Evolutionary conservation across 1,140 invertebrate genomes (phyloP).

Genomic region (Bombus vancouverensis): DNA sequence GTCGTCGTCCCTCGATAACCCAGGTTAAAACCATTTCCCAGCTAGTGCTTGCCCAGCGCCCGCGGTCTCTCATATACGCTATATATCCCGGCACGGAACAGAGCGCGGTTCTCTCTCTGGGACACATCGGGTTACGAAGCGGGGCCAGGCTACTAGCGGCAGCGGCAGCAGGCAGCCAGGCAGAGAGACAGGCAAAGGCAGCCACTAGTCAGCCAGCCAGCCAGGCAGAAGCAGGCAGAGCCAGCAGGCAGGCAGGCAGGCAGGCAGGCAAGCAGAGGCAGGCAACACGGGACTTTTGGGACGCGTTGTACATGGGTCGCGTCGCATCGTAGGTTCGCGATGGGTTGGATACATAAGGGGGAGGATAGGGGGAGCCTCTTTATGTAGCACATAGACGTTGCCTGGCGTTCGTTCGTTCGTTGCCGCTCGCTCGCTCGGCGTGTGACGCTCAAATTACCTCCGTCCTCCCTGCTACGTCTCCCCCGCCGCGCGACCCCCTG

Average conservation of each 20-base stretch:
- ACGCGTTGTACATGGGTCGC: constrained; percentile 76
- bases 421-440: constrained; percentile 78
- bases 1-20: constrained; percentile 64
- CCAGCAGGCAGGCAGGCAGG: constrained; percentile 18
- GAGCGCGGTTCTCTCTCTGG: constrained; percentile 61
- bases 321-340: constrained; percentile 77
- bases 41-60: constrained; percentile 62
- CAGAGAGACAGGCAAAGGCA: constrained; percentile 6
- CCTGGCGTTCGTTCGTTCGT: constrained; percentile 77
- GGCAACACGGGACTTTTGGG: constrained; percentile 74
- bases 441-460: constrained; percentile 82
- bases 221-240: constrained; percentile 19
- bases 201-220: neutral
- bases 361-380: constrained; percentile 73
- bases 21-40: constrained; percentile 69
- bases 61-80: constrained; percentile 61
- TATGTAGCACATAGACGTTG: constrained; percentile 81
- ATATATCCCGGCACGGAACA: constrained; percentile 53
- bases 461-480: constrained; percentile 65
- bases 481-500: constrained; percentile 35
- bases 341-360: constrained; percentile 76
- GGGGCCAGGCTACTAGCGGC: neutral
- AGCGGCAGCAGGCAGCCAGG: constrained; percentile 16
- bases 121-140: constrained; percentile 53
- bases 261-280: constrained; percentile 43